Base-by-base conservation (phyloP, 2,888 invertebrate species). In the Andrena camellia region DNA sequence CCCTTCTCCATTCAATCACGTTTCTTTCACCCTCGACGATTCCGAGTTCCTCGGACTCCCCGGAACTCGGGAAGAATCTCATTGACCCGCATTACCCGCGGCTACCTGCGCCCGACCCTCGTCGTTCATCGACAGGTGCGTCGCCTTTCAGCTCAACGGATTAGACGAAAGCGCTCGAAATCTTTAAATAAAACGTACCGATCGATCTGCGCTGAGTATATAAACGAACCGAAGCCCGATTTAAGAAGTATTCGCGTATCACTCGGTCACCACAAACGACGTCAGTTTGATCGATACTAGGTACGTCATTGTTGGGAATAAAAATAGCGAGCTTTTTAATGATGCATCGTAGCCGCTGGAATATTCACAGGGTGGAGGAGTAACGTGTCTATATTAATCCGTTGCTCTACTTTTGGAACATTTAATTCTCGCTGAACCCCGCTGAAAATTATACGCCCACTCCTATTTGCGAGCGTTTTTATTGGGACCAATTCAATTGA, bases 1-100 rank as follows among this genome's bases (percentile, higher is more conserved):
- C 57, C 50, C 31, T 64, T 60, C 31, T 60, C 31, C 59, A 64
- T 35, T 76, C 29, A 63, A 67, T 62, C 72, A 66, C 64, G 35
- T 35, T 10, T 33, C 13, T 63, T 13, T 10, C 54, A 0, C 31
- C n/a, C 59, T 48, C 7, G 31, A 35, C 8, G 62, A 17, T 35
- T 31, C 42, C 42, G 71, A 67, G 35, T 79, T 70, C 20, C 66
- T 59, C 20, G 62, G 23, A 68, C 42, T 8, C 60, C 13, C 4
- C 10, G 6, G 29, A 13, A 42, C 31, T 29, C 20, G 26, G 23
- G 20, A 31, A 13, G 52, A 79, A 52, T 13, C 42, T 42, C 50
- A 13, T 79, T 52, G 59, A 48, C 70, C 42, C 35, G 17, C n/a
- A 13, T 17, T 60, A 7, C 7, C 6, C n/a, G 1, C 29, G n/a